Percentiles rank a stretch among this genome's conserved stretches.
Evolutionary conservation across 2,888 invertebrate species (phyloP).

Genomic region (Altica lythri): DNA sequence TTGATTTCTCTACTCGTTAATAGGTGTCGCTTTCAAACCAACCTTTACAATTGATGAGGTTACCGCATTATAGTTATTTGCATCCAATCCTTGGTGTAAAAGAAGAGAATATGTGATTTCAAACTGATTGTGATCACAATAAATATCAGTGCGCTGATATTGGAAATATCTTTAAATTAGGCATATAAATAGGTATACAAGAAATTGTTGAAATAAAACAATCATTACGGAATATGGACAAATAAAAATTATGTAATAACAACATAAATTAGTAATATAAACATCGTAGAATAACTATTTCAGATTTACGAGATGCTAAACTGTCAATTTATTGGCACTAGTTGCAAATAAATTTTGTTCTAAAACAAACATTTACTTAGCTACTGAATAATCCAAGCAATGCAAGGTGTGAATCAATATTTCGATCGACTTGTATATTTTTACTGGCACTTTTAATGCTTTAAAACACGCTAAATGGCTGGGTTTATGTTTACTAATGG

Average conservation of each 20-base stretch:
- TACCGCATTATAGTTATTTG: too few relatives aligned
- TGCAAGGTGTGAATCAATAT: constrained; percentile 36
- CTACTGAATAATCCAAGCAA: constrained; percentile 30
- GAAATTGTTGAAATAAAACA: too few relatives aligned
- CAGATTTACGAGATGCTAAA: constrained; percentile 37
- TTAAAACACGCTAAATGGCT: constrained; percentile 16
- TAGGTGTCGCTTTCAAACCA: too few relatives aligned
- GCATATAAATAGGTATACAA: too few relatives aligned
- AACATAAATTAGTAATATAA: constrained; percentile 36
- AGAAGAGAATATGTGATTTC: too few relatives aligned
- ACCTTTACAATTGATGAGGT: too few relatives aligned
- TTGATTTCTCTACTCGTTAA: too few relatives aligned
- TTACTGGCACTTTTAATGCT: constrained; percentile 22
- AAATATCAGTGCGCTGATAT: too few relatives aligned
- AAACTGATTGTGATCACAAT: too few relatives aligned
- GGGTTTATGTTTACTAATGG: constrained; percentile 11
- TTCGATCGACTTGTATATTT: constrained; percentile 31
- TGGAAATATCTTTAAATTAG: too few relatives aligned
- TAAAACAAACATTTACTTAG: constrained; percentile 35
- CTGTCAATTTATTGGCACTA: constrained; percentile 37
- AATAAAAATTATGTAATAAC: constrained; percentile 30
- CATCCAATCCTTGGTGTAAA: too few relatives aligned
- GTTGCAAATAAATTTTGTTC: constrained; percentile 31
- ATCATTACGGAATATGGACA: constrained; percentile 28
- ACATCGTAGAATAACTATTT: constrained; percentile 32